Conservation (phyloP, 1,140 invertebrate genomes). For the Drosophila mauritiana region DNA sequence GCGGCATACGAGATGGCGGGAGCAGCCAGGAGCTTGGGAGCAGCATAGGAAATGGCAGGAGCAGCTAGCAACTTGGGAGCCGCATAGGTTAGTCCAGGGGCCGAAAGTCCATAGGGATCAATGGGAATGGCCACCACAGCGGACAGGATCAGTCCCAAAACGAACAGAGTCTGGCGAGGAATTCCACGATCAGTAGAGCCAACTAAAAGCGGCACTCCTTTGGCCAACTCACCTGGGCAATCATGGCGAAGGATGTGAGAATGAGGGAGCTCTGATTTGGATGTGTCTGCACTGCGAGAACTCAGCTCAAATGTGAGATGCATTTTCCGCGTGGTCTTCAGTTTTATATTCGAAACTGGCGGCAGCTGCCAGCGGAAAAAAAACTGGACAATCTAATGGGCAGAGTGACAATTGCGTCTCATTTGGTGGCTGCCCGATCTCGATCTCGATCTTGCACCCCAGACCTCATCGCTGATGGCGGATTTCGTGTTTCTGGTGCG, state of each 20-base stretch:
- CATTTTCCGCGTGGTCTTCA: slow-evolving; percentile 66
- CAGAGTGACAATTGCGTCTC: slow-evolving; percentile 68
- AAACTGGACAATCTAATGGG: slow-evolving; percentile 62
- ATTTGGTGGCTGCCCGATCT: slow-evolving; percentile 42
- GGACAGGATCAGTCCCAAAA: slow-evolving; percentile 63
- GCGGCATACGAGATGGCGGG: slow-evolving; percentile 38
- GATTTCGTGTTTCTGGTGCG: slow-evolving; percentile 72
- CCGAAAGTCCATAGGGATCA: slow-evolving; percentile 59
- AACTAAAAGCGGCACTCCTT: slow-evolving; percentile 8
- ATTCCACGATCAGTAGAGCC: not conserved
- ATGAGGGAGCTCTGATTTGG: slow-evolving; percentile 19
- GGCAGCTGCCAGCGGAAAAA: not conserved
- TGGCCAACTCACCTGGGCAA: slow-evolving; percentile 58
- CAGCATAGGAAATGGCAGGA: slow-evolving; percentile 55
- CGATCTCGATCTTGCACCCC: slow-evolving; percentile 62
- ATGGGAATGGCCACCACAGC: slow-evolving; percentile 59
- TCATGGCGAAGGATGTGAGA: slow-evolving; percentile 50
- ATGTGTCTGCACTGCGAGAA: slow-evolving; percentile 73
- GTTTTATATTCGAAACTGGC: slow-evolving; percentile 67
- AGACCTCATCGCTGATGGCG: slow-evolving; percentile 44
- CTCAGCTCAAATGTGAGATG: slow-evolving; percentile 82
- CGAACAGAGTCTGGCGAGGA: slow-evolving; percentile 55
- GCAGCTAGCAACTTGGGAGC: slow-evolving; percentile 49
- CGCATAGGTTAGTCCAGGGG: slow-evolving; percentile 48
- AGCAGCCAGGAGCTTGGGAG: slow-evolving; percentile 59